Base-by-base conservation (phyloP, 2,113 vertebrate species). In the Dolichallabes microphthalmus region DNA sequence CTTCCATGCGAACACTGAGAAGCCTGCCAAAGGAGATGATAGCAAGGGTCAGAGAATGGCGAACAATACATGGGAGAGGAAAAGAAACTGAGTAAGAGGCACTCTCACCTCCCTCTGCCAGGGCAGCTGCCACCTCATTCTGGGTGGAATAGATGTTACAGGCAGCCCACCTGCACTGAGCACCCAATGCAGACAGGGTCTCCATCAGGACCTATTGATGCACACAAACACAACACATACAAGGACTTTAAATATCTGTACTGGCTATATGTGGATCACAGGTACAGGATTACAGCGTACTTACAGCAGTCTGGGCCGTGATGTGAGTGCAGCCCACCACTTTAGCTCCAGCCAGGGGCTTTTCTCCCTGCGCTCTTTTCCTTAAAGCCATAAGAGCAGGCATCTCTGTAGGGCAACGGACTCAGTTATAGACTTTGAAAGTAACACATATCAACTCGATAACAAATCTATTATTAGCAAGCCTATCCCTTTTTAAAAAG, bases 111-210 rank as follows among this genome's bases (percentile, higher is more conserved):
- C 95, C 98, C 91, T 99, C 98, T 0, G 98, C 98, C 30, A 99
- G 92, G 73, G 98, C 98, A 25, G 98, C 98, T 15, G 98, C 98
- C 91, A 99, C 98, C 86, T 99, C 98, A 0, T 99, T 99, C 50
- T 99, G 98, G 39, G 98, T 99, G 68, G 98, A 99, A 93, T 99
- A 99, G 93, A 99, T 99, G 93, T 99, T 99, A 90, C 98, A 99
- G 25, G 98, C 98, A 0, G 98, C 98, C 98, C 98, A 99, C 27
- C 98, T 92, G 92, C 98, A 99, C 93, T 99, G 98, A 4, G 98
- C 98, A 0, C 98, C 98, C 91, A 99, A 58, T 0, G 98, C 98
- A 0, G 96, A 95, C 73, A 99, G 95, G 0, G 98, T 99, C 92
- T 99, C 98, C 97, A 99, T 98, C 60, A 99, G 95, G 50, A 99